These are phyloP conservation scores for Diadumene lineata DNA, from an alignment of 92 coral and sea anemone species.

Conservation along the genomic window DNA sequence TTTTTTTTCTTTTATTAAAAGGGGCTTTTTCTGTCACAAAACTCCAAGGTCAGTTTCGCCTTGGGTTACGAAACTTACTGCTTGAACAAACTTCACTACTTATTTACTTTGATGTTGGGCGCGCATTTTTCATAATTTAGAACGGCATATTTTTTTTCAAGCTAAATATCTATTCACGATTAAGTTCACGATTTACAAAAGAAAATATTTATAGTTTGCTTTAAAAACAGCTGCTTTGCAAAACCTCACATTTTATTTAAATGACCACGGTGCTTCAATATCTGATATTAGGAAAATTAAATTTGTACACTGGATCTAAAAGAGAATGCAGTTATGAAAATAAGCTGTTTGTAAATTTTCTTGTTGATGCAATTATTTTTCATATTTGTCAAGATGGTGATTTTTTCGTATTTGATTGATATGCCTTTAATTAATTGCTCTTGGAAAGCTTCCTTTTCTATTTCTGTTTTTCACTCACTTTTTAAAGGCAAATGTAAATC, in stretches of 20 bases:
- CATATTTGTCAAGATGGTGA: too few species aligned
- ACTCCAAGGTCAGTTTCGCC: constrained; percentile 1
- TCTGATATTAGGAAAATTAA: too few species aligned
- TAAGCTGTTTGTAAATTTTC: not conserved
- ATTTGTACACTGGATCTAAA: not conserved
- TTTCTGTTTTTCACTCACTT: too few species aligned
- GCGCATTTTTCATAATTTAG: not conserved
- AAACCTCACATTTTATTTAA: too few species aligned
- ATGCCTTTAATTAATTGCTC: not conserved
- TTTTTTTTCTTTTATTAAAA: not conserved
- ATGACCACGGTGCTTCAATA: too few species aligned
- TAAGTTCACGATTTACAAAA: not conserved
- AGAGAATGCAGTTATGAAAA: not conserved
- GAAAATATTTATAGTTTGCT: not conserved
- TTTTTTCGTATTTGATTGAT: not conserved
- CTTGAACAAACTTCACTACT: not conserved
- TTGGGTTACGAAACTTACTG: not conserved
- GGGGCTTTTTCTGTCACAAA: not conserved
- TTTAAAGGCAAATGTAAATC: too few species aligned
- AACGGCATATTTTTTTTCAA: not conserved
- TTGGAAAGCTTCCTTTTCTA: not conserved
- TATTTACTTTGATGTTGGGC: not conserved
- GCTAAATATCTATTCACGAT: not conserved
- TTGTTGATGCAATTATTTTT: not conserved
- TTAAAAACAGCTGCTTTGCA: not conserved